Base-by-base conservation (phyloP, 2,797 vertebrate genomes). In the Craterocephalus amniculus region DNA sequence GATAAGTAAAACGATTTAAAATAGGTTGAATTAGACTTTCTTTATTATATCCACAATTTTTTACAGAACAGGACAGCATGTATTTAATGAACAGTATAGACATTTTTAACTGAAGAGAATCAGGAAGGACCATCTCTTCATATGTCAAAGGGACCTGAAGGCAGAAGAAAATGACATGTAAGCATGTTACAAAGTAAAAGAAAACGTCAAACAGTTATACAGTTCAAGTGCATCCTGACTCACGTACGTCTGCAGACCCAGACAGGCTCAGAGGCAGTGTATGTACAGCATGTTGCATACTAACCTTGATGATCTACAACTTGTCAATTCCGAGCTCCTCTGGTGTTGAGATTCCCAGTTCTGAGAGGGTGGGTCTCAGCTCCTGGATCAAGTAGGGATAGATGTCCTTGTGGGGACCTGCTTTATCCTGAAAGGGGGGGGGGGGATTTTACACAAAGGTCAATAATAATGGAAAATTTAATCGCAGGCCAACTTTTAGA, bases 321-420 rank as follows among this genome's bases (percentile, higher is more conserved):
- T 95, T 95, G 88, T 99, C 96, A 59, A 99, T 95, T 79, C 97
- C 98, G 31, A 99, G 91, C 67, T 99, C 97, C 79, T 99, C 97
- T 78, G 97, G 97, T 85, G 98, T 99, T 59, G 97, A 97, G 87
- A 99, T 98, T 76, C 97, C 96, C 43, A 99, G 93, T 93, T 99
- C 97, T 87, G 95, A 81, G 80, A 99, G 94, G 76, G 97, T 98
- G 79, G 98, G 97, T 81, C 92, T 91, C 83, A 99, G 95, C 87
- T 99, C 98, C 82, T 98, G 97, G 88, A 99, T 95, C 83, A 99
- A 83, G 48, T 98, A 99, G 6, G 98, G 97, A 70, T 99, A 99
- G 85, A 99, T 98, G 18, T 98, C 98, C 95, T 97, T 98, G 91
- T 97, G 94, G 80, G 96, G 94, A 49, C 96, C 97, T 52, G 98